Base-by-base conservation (phyloP, 2,888 invertebrate species). In the Ptilodon capucinus region DNA sequence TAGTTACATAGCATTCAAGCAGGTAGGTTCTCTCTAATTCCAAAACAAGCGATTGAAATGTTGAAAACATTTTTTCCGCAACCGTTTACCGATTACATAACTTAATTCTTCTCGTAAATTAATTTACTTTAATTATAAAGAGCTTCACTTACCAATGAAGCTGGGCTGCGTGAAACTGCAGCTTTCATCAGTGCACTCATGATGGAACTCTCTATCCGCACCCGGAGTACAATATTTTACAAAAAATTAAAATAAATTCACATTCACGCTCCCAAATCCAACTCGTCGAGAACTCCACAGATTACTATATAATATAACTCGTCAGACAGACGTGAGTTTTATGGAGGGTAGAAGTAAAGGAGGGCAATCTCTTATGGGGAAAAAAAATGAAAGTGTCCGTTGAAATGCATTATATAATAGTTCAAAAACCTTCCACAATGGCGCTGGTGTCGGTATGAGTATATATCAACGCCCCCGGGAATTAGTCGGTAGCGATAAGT, bases 141-240 rank as follows among this genome's bases (percentile, higher is more conserved):
- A 44, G 40, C 41, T 36, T 39, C 59, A 78, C 84, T 75, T 63
- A 90, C 91, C 84, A 90, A 74, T 42, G 86, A 76, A 50, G 82
- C 83, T 60, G 87, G 89, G 74, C 82, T 90, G 66, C 87, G 85
- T 44, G 83, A 80, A 55, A 86, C 60, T 40, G 87, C 76, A 53
- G 83, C 83, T 73, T 88, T 91, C 76, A 91, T 81, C 76, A 91
- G 66, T 81, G 86, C 84, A 86, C 91, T 91, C 91, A 91, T 91
- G 90, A 90, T 91, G 90, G 88, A 89, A 91, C 90, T 89, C 89
- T 82, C 87, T 90, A 76, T 86, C 83, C 90, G 90, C 91, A 91
- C 91, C 87, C 72, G 57, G 82, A 87, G 86, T 71, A 86, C 88
- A 84, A 76, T 70, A 70, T 54, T 45, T 60, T 68, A 51, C 51